Conservation (phyloP, 2,888 invertebrate genomes). For the Coenonympha glycerion region DNA sequence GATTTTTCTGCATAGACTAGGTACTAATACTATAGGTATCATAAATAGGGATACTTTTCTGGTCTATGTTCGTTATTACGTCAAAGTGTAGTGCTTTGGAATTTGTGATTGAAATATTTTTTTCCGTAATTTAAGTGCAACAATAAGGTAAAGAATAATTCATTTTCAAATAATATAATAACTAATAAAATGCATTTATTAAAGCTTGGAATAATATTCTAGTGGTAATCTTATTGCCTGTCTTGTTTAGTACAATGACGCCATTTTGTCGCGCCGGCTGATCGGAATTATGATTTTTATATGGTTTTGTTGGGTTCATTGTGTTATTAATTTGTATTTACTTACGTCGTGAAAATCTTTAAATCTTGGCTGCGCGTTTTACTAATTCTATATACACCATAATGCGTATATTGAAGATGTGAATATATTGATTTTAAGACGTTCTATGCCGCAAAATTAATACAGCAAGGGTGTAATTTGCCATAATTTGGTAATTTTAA, state of each 20-base stretch:
- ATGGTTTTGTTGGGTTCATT: constrained; percentile 42
- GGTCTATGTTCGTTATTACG: constrained; percentile 49
- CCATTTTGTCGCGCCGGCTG: constrained; percentile 77
- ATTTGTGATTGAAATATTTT: constrained; percentile 55
- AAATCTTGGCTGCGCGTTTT: background rate
- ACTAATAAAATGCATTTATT: constrained; percentile 2
- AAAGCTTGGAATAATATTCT: constrained; percentile 6
- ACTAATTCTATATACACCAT: background rate
- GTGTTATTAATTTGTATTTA: constrained; percentile 26
- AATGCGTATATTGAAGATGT: constrained; percentile 19
- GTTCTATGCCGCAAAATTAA: constrained; percentile 26
- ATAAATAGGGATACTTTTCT: no score
- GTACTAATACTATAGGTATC: no score
- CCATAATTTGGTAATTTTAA: background rate
- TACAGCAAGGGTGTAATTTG: constrained; percentile 17
- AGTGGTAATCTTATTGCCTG: constrained; percentile 34
- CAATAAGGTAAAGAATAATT: constrained; percentile 42
- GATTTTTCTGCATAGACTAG: no score
- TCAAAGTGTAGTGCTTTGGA: constrained; percentile 60
- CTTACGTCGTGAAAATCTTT: background rate
- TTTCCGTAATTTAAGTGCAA: constrained; percentile 48
- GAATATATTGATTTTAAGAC: constrained; percentile 31
- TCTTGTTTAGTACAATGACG: constrained; percentile 70
- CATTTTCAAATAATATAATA: constrained; percentile 10
- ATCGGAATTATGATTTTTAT: constrained; percentile 64